Percentiles rank a stretch among this genome's conserved stretches.
Evolutionary conservation across 2,888 invertebrate genomes (phyloP).

Genomic region (Exephanes ischioxanthus): DNA sequence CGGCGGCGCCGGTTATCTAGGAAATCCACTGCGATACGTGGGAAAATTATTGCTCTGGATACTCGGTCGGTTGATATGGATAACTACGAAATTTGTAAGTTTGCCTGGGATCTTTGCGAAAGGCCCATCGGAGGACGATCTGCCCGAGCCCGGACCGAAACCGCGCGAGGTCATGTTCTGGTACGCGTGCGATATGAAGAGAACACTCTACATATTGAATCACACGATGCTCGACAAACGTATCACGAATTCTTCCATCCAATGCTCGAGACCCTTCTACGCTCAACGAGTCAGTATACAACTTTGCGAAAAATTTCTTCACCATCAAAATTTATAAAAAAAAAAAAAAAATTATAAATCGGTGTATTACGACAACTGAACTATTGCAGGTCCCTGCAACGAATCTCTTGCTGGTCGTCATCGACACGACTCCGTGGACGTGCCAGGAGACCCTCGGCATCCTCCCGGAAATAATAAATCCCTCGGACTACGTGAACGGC

Average conservation of each 20-base stretch:
- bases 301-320: not conserved
- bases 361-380: not conserved
- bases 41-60: constrained; percentile 83
- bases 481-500: constrained; percentile 83
- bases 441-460: constrained; percentile 86
- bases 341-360: no score
- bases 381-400: constrained; percentile 88
- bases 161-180: constrained; percentile 75
- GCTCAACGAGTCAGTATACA: constrained; percentile 87
- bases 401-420: constrained; percentile 91
- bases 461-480: constrained; percentile 85
- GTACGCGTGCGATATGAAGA: constrained; percentile 91
- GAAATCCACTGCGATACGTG: constrained; percentile 81
- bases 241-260: constrained; percentile 83
- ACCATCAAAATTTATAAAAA: not conserved
- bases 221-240: constrained; percentile 85
- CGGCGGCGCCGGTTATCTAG: constrained; percentile 75
- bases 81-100: constrained; percentile 79
- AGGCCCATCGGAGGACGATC: constrained; percentile 82
- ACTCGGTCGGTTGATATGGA: constrained; percentile 81
- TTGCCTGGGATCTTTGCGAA: constrained; percentile 78
- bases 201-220: constrained; percentile 90
- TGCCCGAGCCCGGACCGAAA: constrained; percentile 80
- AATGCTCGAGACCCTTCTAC: constrained; percentile 88
- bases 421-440: constrained; percentile 87